Evolutionary conservation across 2,113 vertebrate species (phyloP), one percentile per base, ranked within the genome.

Genomic region (Guaruba guarouba): DNA sequence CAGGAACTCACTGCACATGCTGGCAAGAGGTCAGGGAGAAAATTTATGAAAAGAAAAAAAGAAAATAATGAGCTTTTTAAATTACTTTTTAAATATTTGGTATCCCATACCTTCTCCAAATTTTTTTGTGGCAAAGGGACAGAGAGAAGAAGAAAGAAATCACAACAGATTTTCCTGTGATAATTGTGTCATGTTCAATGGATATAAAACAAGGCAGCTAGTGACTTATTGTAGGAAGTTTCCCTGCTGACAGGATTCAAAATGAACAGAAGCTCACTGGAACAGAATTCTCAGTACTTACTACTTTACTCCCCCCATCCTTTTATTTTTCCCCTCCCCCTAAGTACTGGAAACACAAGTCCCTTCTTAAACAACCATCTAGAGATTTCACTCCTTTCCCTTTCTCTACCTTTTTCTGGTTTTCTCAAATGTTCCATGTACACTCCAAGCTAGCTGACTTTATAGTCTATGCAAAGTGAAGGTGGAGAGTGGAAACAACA

Each of bases 1-100:
- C 97, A 95, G 97, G 82, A 97, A 91, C 96, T 93, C 94, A 95
- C 73, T 96, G 94, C 94, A 96, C 97, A 97, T 51, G 80, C 96
- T 97, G 85, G 96, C 96, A 91, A 95, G 87, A 93, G 88, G 93
- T 92, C 96, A 88, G 48, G 89, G 87, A 96, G 95, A 96, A 94
- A 96, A 96, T 48, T 96, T 97, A 98, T 97, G 96, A 96, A 95
- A 91, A 98, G 93, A 96, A 96, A 92, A 11, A 2, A 96, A 92
- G 4, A 3, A 2, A 96, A 98, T 88, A 93, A 63, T 22, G 67
- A 75, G 88, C 80, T 84, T 85, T 88, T 97, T 20, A 70, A 55
- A 86, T 84, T 70, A 63, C 88, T 98, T 97, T 95, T 92, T 86
- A 96, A 95, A 96, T 96, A 94, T 88, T 95, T 86, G 64, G 61